Evolutionary conservation across 2,113 vertebrate genomes (phyloP), one percentile per base, ranked within the genome.

Genomic region (Dicentrarchus labrax): DNA sequence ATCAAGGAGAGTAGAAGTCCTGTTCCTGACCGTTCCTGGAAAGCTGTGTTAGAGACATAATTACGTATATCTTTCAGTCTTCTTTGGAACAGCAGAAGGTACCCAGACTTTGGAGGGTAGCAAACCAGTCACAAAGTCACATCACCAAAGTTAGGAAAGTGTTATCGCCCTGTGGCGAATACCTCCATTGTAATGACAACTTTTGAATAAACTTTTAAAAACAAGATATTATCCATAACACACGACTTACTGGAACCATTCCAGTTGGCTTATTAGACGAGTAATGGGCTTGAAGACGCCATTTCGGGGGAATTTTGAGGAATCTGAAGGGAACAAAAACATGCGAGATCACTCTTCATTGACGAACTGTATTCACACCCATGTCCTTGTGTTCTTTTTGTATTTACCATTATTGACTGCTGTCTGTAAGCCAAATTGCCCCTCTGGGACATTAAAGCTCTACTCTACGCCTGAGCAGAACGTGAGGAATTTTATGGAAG

Each of bases 401-500:
- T 53, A 64, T 78, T 38, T 67, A 56, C 22, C 54, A 6, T 65
- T 56, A 56, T 56, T 54, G 47, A 70, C 17, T 12, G 72, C 4
- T 36, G 38, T 75, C 54, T 53, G 36, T 30, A 30, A 22, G 43
- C 30, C 21, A 50, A 19, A 70, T n/a, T 43, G 17, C 2, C 4
- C 50, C 39, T 4, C 10, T 24, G 48, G 41, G 66, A 62, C 48
- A 22, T 62, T 10, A 19, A 7, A 70, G 65, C 72, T 71, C n/a
- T 41, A 15, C 19, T n/a, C 72, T 22, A 4, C 38, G 76, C 81
- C 59, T 50, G 77, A 86, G 79, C 54, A 80, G 61, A 85, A 85
- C 73, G 64, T 45, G 53, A 60, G 59, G 51, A 50, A 83, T 88
- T 81, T 81, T 76, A 79, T 83, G 54, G 76, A 82, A 70, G 39